Conservation (phyloP, 1,140 invertebrate species). For the Camponotus vicinus region DNA sequence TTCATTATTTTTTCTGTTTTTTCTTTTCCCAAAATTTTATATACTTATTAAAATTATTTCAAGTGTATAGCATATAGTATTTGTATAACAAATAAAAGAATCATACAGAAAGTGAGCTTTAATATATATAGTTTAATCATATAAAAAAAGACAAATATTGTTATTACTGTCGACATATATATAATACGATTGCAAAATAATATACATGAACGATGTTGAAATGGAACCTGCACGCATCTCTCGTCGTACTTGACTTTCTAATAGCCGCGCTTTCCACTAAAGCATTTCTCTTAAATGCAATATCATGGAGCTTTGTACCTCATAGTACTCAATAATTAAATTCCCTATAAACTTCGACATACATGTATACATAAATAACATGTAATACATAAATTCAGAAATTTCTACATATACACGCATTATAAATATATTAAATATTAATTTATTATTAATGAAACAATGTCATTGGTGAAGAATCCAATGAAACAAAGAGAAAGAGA, state of each 20-base stretch:
- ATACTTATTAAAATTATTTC: constrained; percentile 12
- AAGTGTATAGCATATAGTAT: not conserved
- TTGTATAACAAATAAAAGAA: not conserved
- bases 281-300: constrained; percentile 47
- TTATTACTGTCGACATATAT: not conserved
- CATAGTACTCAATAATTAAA: constrained; percentile 43
- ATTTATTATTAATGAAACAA: no score
- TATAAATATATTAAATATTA: no score
- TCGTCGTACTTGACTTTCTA: not conserved
- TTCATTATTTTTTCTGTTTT: no score
- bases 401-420: not conserved
- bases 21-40: not conserved
- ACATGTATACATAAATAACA: no score
- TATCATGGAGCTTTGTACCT: constrained; percentile 45
- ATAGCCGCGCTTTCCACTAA: constrained; percentile 7
- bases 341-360: constrained; percentile 22
- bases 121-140: not conserved
- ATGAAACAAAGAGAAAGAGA: no score
- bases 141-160: not conserved
- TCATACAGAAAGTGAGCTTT: not conserved
- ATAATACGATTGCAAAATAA: not conserved
- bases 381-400: not conserved
- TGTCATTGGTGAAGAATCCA: no score
- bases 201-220: not conserved
- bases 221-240: constrained; percentile 5